Base-by-base conservation (phyloP, 2,797 vertebrate species). In the Periparus ater region DNA sequence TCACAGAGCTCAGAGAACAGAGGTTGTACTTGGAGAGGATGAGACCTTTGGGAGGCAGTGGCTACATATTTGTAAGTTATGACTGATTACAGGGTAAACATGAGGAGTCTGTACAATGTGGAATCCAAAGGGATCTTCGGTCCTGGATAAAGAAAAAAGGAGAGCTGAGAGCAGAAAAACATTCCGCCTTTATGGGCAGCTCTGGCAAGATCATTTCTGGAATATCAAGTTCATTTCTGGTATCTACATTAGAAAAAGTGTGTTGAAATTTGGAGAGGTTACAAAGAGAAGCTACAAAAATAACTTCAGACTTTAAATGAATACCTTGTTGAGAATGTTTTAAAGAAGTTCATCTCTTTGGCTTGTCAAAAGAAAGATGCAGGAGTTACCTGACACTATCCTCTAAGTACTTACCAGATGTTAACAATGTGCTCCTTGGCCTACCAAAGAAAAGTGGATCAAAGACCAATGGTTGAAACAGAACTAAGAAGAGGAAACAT, bases 151-250 rank as follows among this genome's bases (percentile, higher is more conserved):
- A 93, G 71, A 60, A 95, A 14, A 95, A 95, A 95, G 71, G 75
- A 76, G 48, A 79, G 3, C 17, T 74, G 19, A 34, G 48, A 89
- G 74, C 7, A 42, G 27, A 62, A 94, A 91, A 93, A 84, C 6
- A 4, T 82, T 91, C 63, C 63, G 63, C 19, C 23, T 91, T 94
- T 89, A 47, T 79, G 78, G 48, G 67, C 38, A 93, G 78, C 71
- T 87, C 81, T 94, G 81, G 87, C 44, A 91, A 92, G 87, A 73
- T 83, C 60, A 13, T 55, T 63, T 60, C 36, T 94, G 71, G 63
- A 94, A 82, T 85, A 95, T 92, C 71, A 72, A 91, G 63, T 94
- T 87, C 44, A 67, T 79, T 93, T 96, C 95, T 96, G 92, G 80
- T 96, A 85, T 79, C 81, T 85, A 26, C 81, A 92, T 96, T 73